Evolutionary conservation across 2,888 invertebrate genomes (phyloP), one percentile per base, ranked within the genome.

Genomic region (Gari tellinella): DNA sequence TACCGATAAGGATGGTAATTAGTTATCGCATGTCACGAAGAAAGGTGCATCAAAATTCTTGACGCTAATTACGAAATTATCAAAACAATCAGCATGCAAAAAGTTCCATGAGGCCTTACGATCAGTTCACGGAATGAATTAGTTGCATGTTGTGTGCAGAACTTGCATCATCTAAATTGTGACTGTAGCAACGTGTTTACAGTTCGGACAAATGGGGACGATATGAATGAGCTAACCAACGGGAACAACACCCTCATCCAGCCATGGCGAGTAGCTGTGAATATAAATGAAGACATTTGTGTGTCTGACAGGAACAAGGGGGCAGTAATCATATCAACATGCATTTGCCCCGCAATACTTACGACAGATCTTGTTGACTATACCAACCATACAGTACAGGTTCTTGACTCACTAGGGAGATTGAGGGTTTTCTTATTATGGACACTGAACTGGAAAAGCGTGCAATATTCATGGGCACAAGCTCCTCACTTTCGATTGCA

Each of bases 241-340:
- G 46, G 60, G 21, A 46, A 43, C 14, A 37, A 55, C 21, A 37
- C 56, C 19, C 55, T 79, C 10, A 48, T 79, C 14, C 79, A 79
- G 41, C 77, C 72, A 12, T 80, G 84, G 73, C 67, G 82, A 43
- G 64, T 84, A 8, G 82, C 82, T 12, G 79, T 86, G 2, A 84
- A 83, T 53, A 64, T 82, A 45, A 84, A 81, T 53, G 84, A 81
- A 15, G 84, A 86, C 48, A 82, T 86, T 86, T 12, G 43, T 76
- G 72, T 86, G 15, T 75, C 83, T 60, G 64, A 81, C 62, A n/a
- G n/a, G n/a, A n/a, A n/a, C n/a, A n/a, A n/a, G n/a, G n/a, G n/a
- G n/a, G n/a, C n/a, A n/a, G n/a, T n/a, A 48, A 38, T 46, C 62
- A 1, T 72, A 70, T 1, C 41, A 69, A 15, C 69, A 75, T 53